These are phyloP conservation scores for Holocentrus rufus DNA, from an alignment of 2,797 vertebrate genomes.

Conservation along the genomic window DNA sequence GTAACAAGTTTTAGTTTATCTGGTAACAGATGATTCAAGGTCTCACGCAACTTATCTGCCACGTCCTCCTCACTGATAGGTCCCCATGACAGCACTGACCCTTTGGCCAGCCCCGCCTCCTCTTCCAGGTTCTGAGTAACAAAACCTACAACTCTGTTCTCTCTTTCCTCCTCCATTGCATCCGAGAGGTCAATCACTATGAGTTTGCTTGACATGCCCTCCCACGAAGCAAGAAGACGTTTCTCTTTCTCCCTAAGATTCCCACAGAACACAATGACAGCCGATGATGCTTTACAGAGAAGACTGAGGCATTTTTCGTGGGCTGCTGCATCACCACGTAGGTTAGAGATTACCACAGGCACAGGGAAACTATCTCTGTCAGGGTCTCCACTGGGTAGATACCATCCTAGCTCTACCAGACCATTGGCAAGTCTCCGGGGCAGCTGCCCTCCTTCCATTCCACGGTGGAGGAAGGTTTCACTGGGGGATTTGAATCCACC, in stretches of 20 bases:
- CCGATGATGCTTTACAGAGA: conserved; percentile 81
- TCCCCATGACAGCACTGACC: conserved; percentile 61
- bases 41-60: conserved; percentile 58
- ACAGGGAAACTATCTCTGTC: conserved; percentile 74
- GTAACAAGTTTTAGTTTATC: conserved; percentile 65
- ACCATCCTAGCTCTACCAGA: conserved; percentile 85
- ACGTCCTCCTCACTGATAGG: conserved; percentile 65
- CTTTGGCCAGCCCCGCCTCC: conserved; percentile 59
- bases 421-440: conserved; percentile 75
- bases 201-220: conserved; percentile 62
- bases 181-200: conserved; percentile 75
- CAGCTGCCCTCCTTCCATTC: conserved; percentile 79
- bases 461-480: conserved; percentile 84
- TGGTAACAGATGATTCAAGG: conserved; percentile 65
- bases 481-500: conserved; percentile 51
- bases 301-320: conserved; percentile 79
- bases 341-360: conserved; percentile 82
- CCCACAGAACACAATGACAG: conserved; percentile 83
- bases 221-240: conserved; percentile 68
- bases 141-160: conserved; percentile 59
- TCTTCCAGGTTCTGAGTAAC: conserved; percentile 53
- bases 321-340: conserved; percentile 81
- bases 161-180: conserved; percentile 28
- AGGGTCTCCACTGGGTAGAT: conserved; percentile 76
- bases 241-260: conserved; percentile 77